Conservation (phyloP, 2,888 invertebrate genomes). For the Tetanocera ferruginea region DNA sequence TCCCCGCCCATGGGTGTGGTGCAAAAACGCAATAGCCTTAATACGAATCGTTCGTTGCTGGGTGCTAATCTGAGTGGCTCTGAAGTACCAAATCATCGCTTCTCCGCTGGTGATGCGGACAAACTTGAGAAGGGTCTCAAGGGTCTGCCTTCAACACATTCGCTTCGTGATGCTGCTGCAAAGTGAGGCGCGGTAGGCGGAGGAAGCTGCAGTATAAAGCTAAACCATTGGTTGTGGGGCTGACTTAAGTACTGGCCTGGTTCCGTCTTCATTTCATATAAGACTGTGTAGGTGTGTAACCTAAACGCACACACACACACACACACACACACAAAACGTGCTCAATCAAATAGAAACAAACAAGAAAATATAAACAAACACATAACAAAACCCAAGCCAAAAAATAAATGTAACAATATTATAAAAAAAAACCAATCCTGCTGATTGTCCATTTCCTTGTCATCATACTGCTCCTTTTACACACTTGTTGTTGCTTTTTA, state of each 20-base stretch:
- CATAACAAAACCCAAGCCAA: not conserved
- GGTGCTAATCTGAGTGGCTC: not conserved
- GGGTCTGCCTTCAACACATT: constrained; percentile 76
- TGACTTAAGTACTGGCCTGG: not conserved
- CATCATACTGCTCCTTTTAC: too few species aligned
- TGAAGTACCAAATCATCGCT: constrained; percentile 70
- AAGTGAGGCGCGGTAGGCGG: constrained; percentile 19
- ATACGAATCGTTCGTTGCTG: constrained; percentile 43
- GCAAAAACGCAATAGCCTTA: constrained; percentile 50
- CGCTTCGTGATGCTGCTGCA: constrained; percentile 72
- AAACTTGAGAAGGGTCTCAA: constrained; percentile 74
- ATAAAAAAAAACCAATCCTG: not conserved
- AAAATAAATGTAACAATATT: not conserved
- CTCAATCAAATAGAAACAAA: not conserved
- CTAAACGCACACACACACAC: too few species aligned
- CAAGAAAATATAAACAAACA: not conserved
- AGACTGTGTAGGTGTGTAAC: not conserved
- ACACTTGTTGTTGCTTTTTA: too few species aligned
- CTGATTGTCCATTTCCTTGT: too few species aligned
- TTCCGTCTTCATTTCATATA: not conserved
- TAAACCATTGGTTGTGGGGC: constrained; percentile 15
- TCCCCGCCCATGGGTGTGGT: constrained; percentile 40
- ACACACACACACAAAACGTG: too few species aligned
- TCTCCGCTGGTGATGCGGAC: constrained; percentile 79
- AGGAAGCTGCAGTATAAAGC: not conserved